Percentiles rank a stretch among this genome's conserved stretches.
Evolutionary conservation across 2,797 vertebrate species (phyloP).

Genomic region (Perdix hodgsoniae): DNA sequence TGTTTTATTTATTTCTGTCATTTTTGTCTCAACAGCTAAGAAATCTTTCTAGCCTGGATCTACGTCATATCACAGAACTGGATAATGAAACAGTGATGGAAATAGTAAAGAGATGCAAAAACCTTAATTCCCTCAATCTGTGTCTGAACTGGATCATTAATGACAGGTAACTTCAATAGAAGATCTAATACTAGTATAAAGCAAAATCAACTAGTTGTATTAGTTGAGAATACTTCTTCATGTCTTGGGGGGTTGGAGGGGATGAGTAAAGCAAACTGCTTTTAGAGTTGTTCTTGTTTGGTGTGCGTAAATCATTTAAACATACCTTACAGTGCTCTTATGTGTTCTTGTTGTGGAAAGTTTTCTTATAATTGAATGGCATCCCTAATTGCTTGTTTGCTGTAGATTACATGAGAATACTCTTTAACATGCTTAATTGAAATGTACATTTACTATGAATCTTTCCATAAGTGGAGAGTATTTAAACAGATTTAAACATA

Average conservation of each 20-base stretch:
- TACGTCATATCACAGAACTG: constrained; percentile 97
- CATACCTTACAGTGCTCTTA: not conserved
- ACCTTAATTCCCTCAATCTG: constrained; percentile 95
- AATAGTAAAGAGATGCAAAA: constrained; percentile 95
- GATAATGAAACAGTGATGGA: constrained; percentile 99
- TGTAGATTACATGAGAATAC: not conserved
- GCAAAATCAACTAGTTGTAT: not conserved
- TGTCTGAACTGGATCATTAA: constrained; percentile 99
- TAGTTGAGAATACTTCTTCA: not conserved
- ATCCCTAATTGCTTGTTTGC: not conserved
- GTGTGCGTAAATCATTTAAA: not conserved
- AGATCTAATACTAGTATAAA: constrained; percentile 8
- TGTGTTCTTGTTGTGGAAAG: not conserved
- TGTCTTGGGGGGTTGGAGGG: not conserved
- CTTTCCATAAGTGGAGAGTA: not conserved
- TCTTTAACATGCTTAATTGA: not conserved
- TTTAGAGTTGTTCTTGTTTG: not conserved
- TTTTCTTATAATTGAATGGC: not conserved
- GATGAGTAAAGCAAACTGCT: not conserved
- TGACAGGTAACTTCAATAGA: constrained; percentile 87
- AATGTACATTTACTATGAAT: not conserved
- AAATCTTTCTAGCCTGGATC: constrained; percentile 92
- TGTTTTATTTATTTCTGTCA: constrained; percentile 41
- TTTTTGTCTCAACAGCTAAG: constrained; percentile 85
- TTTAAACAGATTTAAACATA: not conserved